Evolutionary conservation across 2,797 vertebrate genomes (phyloP), one percentile per base, ranked within the genome.

Genomic region (Epinephelus coioides): DNA sequence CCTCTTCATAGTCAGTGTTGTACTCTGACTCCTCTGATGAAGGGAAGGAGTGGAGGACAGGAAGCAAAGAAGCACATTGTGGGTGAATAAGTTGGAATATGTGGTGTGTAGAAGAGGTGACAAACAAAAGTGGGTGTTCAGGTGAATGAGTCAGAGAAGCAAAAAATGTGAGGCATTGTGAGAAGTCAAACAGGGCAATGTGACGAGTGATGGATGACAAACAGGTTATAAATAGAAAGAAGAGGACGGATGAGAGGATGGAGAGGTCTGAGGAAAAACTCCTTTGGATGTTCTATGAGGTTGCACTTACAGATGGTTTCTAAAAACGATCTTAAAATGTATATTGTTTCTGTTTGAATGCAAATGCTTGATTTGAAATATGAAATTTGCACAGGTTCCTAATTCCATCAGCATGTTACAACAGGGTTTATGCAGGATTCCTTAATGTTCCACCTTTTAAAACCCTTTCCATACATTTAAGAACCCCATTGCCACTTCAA

Each of bases 1-100:
- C 98, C 80, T 97, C 96, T 72, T 99, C 97, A 0, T 96, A 97
- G 87, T 99, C 97, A 0, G 97, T 98, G 87, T 98, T 97, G 92
- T 97, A 97, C 91, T 99, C 97, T 0, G 98, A 99, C 88, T 98
- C 97, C 30, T 98, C 97, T 98, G 92, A 84, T 34, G 73, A 80
- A 79, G 59, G 75, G 76, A 86, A 62, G 70, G 68, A 46, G 84
- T 12, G 68, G 68, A 86, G 56, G 63, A 73, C 61, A 73, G 80
- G 68, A 78, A 69, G 78, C 27, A 82, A 44, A 86, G 73, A 78
- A 71, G 75, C 67, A 89, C 54, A 76, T 34, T 25, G 84, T 83
- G 81, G 74, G 86, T 81, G 86, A 88, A 76, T 27, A 73, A 83
- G 67, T 66, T 61, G 34, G 47, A 86, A 75, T 30, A 44, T 2